These are phyloP conservation scores for Cherax quadricarinatus DNA, from an alignment of 1,140 invertebrate species.

Conservation along the genomic window DNA sequence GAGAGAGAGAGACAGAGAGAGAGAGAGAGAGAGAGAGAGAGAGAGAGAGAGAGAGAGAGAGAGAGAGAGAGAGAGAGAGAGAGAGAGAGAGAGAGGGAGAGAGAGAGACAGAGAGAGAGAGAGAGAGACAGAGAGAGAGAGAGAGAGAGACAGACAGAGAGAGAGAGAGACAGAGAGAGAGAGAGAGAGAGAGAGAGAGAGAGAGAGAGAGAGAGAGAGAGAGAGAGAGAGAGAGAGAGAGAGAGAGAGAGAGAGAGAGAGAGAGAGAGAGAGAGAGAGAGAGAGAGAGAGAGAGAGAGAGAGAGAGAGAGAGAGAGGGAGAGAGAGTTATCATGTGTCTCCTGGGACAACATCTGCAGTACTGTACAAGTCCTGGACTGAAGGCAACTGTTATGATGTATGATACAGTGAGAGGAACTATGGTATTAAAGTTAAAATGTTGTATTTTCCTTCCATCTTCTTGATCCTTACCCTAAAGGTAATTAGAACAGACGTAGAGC, in stretches of 20 bases:
- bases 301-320: not conserved
- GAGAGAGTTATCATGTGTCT: too few species aligned
- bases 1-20: constrained; percentile 34
- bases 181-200: constrained; percentile 44
- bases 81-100: not conserved
- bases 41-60: not conserved
- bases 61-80: not conserved
- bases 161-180: constrained; percentile 24
- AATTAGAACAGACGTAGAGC: too few species aligned
- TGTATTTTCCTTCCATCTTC: too few species aligned
- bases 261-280: constrained; percentile 3
- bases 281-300: constrained; percentile 3
- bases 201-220: not conserved
- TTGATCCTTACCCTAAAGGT: too few species aligned
- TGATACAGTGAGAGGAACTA: too few species aligned
- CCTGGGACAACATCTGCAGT: too few species aligned
- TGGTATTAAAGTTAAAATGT: too few species aligned
- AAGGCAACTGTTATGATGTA: too few species aligned
- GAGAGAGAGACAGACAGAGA: constrained; percentile 22
- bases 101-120: not conserved
- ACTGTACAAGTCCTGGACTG: too few species aligned
- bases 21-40: constrained; percentile 34
- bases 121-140: constrained; percentile 52
- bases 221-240: not conserved
- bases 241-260: constrained; percentile 3